A percentile compares a stretch with the other conserved stretches of the same genome.
phyloP scores from a whole-genome alignment of 23 tunicate species.

The Oikopleura vanhoeffeni region DNA sequence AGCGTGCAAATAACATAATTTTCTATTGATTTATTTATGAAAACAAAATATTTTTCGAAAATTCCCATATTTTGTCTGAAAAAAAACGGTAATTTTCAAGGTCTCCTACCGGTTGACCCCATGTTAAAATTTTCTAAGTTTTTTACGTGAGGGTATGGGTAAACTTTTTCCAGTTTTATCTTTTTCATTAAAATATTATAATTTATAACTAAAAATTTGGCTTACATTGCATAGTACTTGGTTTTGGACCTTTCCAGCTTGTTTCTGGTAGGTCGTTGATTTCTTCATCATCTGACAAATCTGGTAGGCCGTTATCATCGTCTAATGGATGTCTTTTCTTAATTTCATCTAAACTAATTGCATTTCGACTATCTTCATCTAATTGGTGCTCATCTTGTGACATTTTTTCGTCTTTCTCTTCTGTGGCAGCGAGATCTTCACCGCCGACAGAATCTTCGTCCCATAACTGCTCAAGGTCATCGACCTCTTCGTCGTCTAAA shows the following conservation, averaged over 20 bases:
- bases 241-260: neutral
- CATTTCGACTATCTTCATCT: neutral
- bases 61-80: no score
- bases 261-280: neutral
- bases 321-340: neutral
- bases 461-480: neutral
- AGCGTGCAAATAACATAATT: no score
- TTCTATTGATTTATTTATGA: no score
- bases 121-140: no score
- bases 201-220: no score
- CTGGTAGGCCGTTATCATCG: neutral
- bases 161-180: no score
- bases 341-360: neutral
- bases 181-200: no score
- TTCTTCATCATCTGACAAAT: neutral
- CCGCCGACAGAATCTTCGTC: constrained; percentile 11
- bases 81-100: no score
- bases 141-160: no score
- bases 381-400: neutral
- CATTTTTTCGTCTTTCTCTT: neutral
- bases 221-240: constrained; percentile 40
- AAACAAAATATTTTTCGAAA: no score
- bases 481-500: no score
- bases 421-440: neutral
- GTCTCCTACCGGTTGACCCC: no score